phyloP scores from a whole-genome alignment of 2,113 vertebrate species.

The Cacatua alba region DNA sequence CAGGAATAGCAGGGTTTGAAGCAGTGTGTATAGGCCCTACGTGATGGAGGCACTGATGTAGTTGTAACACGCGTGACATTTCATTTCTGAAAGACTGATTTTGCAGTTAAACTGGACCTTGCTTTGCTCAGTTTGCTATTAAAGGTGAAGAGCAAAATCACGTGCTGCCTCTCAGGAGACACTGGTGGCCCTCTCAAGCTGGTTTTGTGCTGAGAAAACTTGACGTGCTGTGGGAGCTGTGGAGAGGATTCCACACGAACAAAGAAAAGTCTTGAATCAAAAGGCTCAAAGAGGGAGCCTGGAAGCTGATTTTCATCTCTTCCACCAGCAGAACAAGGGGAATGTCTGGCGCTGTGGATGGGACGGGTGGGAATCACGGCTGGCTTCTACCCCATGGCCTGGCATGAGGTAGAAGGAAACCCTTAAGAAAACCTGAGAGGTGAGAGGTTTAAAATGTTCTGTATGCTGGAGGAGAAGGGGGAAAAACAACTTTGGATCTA shows the following conservation, averaged over 20 bases:
- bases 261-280: background rate
- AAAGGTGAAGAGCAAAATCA: background rate
- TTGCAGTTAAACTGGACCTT: background rate
- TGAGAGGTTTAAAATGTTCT: background rate
- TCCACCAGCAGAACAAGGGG: background rate
- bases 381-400: background rate
- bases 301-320: background rate
- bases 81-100: background rate
- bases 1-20: background rate
- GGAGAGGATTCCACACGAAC: background rate
- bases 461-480: background rate
- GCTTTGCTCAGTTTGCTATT: background rate
- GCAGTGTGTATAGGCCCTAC: rapidly evolving
- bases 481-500: background rate
- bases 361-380: background rate
- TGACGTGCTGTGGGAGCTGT: background rate
- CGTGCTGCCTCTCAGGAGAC: background rate
- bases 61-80: background rate
- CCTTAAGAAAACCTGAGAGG: background rate
- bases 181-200: background rate
- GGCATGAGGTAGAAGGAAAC: background rate
- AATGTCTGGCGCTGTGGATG: background rate
- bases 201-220: background rate
- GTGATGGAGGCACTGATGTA: background rate
- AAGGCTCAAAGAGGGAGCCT: background rate